Evolutionary conservation across 2,888 invertebrate species (phyloP), one percentile per base, ranked within the genome.

Genomic region (Tipula vernalis): DNA sequence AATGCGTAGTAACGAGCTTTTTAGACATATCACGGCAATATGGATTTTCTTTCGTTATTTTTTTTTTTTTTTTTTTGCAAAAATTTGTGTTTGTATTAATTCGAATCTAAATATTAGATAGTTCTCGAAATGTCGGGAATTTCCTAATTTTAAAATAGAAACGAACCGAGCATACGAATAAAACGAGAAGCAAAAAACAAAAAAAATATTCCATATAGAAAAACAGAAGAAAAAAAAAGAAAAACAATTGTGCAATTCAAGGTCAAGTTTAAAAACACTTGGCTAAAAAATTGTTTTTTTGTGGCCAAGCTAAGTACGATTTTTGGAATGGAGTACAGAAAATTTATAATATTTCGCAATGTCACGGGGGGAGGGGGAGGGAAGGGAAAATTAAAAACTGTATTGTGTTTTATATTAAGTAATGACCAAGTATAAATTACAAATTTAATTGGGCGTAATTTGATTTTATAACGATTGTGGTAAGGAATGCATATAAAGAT

Each of bases 211-310:
- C 28, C 71, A 15, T 57, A 15, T 57, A 71, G 28, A 71, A 28
- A 71, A 71, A 71, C 5, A 15, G 18, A 51, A 51, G 15, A 51
- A 71, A n/a, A n/a, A 71, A 71, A 71, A 18, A 15, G 18, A 51
- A 51, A 51, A 51, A 71, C 28, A 71, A 71, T 71, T 71, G 71
- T 71, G 71, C 71, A 71, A 71, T 71, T 28, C 71, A 71, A 71
- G 71, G 71, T 71, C 71, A 71, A 71, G 71, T 71, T 71, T 71
- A 71, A 71, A 71, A 71, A 71, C 71, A 71, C 71, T 71, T 71
- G 71, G 71, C n/a, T 71, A 28, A 71, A 8, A 71, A 71, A 71
- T 71, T 71, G 28, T 6, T 57, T 71, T 6, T 39, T 39, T 3
- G 39, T 39, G 8, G 71, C 28, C 28, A 71, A 6, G 3, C 2